These are phyloP conservation scores for Gerris buenoi DNA, from an alignment of 1,140 invertebrate genomes.

Conservation along the genomic window DNA sequence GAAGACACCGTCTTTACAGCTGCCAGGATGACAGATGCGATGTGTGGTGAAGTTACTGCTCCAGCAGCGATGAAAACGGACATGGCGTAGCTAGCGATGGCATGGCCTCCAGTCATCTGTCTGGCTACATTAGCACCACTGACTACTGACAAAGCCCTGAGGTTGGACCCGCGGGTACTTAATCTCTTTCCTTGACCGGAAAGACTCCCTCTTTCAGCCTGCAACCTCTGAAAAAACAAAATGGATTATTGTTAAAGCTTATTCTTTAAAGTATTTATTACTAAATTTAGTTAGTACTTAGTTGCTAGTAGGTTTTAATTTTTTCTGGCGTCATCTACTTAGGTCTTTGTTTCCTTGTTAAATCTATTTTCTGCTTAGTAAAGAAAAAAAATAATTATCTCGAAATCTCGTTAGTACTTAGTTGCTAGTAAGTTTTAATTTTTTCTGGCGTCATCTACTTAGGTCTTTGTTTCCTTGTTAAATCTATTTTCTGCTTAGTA, in stretches of 20 bases:
- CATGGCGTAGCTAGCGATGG: not conserved
- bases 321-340: no score
- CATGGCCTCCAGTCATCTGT: slow-evolving; percentile 7
- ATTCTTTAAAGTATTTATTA: no score
- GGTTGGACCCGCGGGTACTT: not conserved
- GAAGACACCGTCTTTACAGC: not conserved
- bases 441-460: no score
- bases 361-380: no score
- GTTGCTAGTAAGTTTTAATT: no score
- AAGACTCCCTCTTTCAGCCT: not conserved
- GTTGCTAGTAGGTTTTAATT: no score
- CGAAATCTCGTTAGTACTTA: no score
- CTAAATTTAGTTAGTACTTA: no score
- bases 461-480: no score
- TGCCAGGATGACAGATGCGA: slow-evolving; percentile 2
- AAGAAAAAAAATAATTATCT: no score
- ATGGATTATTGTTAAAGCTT: not conserved
- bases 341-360: no score
- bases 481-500: no score
- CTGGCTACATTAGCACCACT: slow-evolving; percentile 1
- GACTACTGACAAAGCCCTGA: not conserved
- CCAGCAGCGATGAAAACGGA: not conserved
- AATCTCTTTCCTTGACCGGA: not conserved
- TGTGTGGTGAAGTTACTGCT: not conserved
- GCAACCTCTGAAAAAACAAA: not conserved